A percentile compares a stretch with the other conserved stretches of the same genome.
phyloP scores from a whole-genome alignment of 23 tunicate genomes.

The Oikopleura dioica region DNA sequence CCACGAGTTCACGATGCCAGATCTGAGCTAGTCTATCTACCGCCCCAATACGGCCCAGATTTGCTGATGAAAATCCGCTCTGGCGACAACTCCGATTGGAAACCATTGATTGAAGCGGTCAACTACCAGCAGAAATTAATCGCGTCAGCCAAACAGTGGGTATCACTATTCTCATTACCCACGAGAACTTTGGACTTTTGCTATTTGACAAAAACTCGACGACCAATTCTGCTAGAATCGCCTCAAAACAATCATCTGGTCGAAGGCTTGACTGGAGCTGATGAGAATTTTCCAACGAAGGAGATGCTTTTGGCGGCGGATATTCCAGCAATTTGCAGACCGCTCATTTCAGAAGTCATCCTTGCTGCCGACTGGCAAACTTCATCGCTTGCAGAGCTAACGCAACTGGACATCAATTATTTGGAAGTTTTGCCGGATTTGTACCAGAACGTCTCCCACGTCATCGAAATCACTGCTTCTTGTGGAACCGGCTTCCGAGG shows the following conservation, averaged over 20 bases:
- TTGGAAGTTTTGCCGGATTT: neutral
- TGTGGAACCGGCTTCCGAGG: neutral
- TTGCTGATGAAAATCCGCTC: neutral
- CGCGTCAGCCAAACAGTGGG: too few species aligned
- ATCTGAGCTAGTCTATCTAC: neutral
- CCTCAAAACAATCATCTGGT: too few species aligned
- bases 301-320: too few species aligned
- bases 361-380: neutral
- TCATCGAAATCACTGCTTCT: neutral
- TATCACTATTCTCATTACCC: too few species aligned
- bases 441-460: neutral
- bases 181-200: too few species aligned
- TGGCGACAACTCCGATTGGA: neutral
- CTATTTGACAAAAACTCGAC: too few species aligned
- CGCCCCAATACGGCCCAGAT: neutral
- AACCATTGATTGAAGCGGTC: neutral
- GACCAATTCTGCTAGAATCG: too few species aligned
- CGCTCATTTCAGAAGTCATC: too few species aligned
- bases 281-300: too few species aligned
- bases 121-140: neutral
- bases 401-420: neutral
- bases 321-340: too few species aligned
- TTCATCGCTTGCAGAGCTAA: neutral
- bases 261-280: too few species aligned
- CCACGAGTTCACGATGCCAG: neutral